Base-by-base conservation (phyloP, 2,888 invertebrate genomes). In the Ophraella communa region DNA sequence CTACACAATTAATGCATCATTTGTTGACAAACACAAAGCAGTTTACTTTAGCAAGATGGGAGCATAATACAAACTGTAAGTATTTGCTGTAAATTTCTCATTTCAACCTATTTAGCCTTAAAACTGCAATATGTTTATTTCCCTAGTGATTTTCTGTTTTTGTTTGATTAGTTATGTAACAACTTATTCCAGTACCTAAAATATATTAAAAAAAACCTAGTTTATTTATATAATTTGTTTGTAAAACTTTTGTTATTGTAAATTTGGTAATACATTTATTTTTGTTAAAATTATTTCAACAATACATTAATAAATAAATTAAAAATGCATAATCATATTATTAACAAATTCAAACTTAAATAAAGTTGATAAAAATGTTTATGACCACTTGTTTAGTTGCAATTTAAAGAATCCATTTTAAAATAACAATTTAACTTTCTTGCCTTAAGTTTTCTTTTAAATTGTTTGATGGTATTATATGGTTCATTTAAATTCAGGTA, bases 41-140 rank as follows among this genome's bases (percentile, higher is more conserved):
- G 1, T 82, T 94, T 20, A 89, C 90, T 0, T 85, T 88, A 62
- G 91, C 90, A 0, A 79, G 86, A 23, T 93, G 93, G 89, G 89
- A 87, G 55, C 96, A 96, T 83, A 93, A 95, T 77, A 94, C 93
- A 42, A 91, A 96, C 80, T 96, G 95, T 95, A 85, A 86, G 89
- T 70, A 58, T 14, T 24, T 54, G n/a, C 10, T 47, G 44, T 33
- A 44, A 1, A 20, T 8, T n/a, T n/a, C n/a, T n/a, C n/a, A n/a
- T n/a, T n/a, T n/a, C n/a, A n/a, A n/a, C n/a, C n/a, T n/a, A n/a
- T n/a, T n/a, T n/a, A n/a, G n/a, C n/a, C n/a, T n/a, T n/a, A n/a
- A n/a, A n/a, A n/a, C n/a, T n/a, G 8, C 27, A 58, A 17, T 10
- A 2, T 8, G n/a, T 42, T 17, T 18, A n/a, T 18, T 7, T 44